Evolutionary conservation across 2,888 invertebrate genomes (phyloP).

Genomic region (Leucophenga montana): DNA sequence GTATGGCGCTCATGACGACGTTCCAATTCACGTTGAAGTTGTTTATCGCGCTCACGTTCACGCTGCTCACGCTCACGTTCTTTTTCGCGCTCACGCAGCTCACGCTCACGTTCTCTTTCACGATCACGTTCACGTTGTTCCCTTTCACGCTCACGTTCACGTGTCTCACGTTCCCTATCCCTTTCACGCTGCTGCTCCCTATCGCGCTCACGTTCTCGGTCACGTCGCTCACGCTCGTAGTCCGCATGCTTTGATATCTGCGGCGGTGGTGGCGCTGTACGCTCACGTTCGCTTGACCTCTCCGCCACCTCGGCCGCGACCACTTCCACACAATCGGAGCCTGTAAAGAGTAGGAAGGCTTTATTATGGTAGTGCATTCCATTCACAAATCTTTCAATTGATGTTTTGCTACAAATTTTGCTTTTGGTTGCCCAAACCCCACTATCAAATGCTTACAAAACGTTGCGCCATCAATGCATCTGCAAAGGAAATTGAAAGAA

Average conservation of each 20-base stretch:
- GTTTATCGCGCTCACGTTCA: conserved; percentile 42
- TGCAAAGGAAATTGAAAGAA: conserved; percentile 53
- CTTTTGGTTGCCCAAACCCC: not conserved
- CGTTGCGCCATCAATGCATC: conserved; percentile 36
- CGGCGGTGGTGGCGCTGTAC: conserved; percentile 63
- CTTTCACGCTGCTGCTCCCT: conserved; percentile 36
- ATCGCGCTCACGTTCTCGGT: conserved; percentile 32
- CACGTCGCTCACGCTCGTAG: conserved; percentile 44
- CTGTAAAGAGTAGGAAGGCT: conserved; percentile 58
- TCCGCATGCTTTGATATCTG: conserved; percentile 62
- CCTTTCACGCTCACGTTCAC: conserved; percentile 44
- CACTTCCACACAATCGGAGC: conserved; percentile 73
- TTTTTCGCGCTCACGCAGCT: conserved; percentile 27
- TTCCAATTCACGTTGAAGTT: conserved; percentile 27
- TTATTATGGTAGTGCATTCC: conserved; percentile 32
- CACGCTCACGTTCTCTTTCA: conserved; percentile 35
- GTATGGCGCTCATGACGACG: conserved; percentile 11
- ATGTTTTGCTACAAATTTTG: not conserved
- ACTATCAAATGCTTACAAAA: conserved; percentile 50
- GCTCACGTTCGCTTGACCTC: conserved; percentile 38
- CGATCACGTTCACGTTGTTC: conserved; percentile 39
- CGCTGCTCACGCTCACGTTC: conserved; percentile 43
- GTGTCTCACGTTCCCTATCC: conserved; percentile 42
- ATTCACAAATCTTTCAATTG: conserved; percentile 6
- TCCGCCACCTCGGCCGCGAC: conserved; percentile 66